Evolutionary conservation across 2,113 vertebrate genomes (phyloP).

Genomic region (Corydoras maculifer): DNA sequence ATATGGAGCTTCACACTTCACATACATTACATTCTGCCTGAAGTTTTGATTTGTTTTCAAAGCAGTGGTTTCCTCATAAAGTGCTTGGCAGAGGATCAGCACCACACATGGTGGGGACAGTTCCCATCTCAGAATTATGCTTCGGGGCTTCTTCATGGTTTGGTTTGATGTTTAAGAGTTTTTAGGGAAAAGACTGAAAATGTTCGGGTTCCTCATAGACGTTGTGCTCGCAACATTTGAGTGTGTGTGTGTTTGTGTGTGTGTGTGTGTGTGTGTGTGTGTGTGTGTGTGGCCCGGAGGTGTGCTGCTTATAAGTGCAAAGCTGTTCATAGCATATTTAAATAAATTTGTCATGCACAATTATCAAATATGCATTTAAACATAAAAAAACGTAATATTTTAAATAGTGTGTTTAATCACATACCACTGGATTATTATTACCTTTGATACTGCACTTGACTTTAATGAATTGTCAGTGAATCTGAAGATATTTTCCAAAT

Average conservation of each 20-base stretch:
- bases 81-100: slow-evolving; percentile 9
- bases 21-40: not conserved
- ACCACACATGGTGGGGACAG: slow-evolving; percentile 15
- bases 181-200: not conserved
- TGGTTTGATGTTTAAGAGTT: not conserved
- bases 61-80: not conserved
- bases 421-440: no score
- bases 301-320: no score
- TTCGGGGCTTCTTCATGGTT: not conserved
- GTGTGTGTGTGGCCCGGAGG: not conserved
- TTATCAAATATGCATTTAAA: no score
- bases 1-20: not conserved
- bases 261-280: not conserved
- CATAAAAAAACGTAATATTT: no score
- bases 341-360: not conserved
- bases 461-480: not conserved
- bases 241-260: no score
- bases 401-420: no score
- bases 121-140: not conserved
- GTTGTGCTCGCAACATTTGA: no score
- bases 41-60: not conserved
- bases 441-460: not conserved
- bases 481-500: no score
- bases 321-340: not conserved
- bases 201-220: no score